Evolutionary conservation across 2,797 vertebrate species (phyloP), one percentile per base, ranked within the genome.

Genomic region (Chiroxiphia lanceolata): DNA sequence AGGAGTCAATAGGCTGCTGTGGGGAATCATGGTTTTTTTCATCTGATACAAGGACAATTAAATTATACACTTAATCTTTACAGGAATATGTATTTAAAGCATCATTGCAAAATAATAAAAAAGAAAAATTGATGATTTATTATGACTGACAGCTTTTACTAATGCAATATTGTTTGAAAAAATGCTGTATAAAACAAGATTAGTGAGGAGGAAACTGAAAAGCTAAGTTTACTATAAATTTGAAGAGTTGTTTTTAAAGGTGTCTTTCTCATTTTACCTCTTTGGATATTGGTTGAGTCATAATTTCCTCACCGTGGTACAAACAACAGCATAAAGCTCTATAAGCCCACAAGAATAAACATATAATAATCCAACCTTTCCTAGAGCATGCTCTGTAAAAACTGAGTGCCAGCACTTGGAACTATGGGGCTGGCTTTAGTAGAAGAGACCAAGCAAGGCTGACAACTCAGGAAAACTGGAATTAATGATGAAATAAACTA

Each of bases 1-100:
- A 98, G 96, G 96, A 98, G 98, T 98, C 98, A 97, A 96, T 97
- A 97, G 97, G 97, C 97, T 97, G 97, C 97, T 97, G 93, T 96
- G 96, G 97, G 98, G 97, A 97, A 97, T 97, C 96, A 81, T 94
- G 95, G 63, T 89, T 95, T 96, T 87, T 87, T 93, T 94, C 83
- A 96, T 98, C 96, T 97, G 96, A 98, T 97, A 97, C 97, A 97
- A 98, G 96, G 96, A 96, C 97, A 98, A 98, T 98, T 97, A 97
- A 96, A 98, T 94, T 90, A 95, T 84, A 90, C 45, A 65, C 90
- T 95, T 97, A 95, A 96, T 98, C 94, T 97, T 97, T 97, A 89
- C 80, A 95, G 89, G 85, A 91, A 74, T 75, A 91, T 84, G 57
- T 92, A 88, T 84, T 94, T 97, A 93, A 96, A 96, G 40, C 85